phyloP scores from a whole-genome alignment of 1,140 invertebrate species.

The Polyergus mexicanus region DNA sequence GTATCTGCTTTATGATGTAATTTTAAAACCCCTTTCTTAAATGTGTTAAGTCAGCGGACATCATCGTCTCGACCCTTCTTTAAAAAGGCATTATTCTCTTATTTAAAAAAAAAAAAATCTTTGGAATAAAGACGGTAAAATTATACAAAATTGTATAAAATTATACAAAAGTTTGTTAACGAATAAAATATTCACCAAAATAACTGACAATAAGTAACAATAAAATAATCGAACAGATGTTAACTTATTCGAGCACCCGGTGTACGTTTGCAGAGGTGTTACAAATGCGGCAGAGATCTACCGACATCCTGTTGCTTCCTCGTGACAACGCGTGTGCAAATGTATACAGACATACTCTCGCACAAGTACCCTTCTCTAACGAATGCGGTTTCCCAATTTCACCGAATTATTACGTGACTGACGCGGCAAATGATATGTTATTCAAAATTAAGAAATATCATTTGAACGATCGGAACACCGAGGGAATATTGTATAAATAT shows the following conservation, averaged over 20 bases:
- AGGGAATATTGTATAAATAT: slow-evolving; percentile 3
- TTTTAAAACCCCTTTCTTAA: neutral
- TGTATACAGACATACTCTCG: neutral
- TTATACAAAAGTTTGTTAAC: neutral
- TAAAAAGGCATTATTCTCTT: neutral
- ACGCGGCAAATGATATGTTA: neutral
- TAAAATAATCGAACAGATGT: neutral
- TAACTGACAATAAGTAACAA: neutral
- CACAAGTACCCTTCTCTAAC: neutral
- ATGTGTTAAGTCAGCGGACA: neutral
- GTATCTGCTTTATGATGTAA: neutral
- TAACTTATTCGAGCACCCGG: slow-evolving; percentile 35
- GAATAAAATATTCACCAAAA: neutral
- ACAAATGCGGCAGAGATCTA: slow-evolving; percentile 56
- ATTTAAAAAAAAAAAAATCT: neutral
- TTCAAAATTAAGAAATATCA: slow-evolving; percentile 17
- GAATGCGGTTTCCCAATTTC: slow-evolving; percentile 11
- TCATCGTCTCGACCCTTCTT: neutral
- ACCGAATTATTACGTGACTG: slow-evolving; percentile 22
- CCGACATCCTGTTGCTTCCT: slow-evolving; percentile 71
- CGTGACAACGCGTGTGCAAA: neutral
- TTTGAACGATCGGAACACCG: neutral
- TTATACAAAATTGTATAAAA: neutral
- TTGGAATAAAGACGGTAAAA: neutral
- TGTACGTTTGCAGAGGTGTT: slow-evolving; percentile 46